A percentile compares a stretch with the other conserved stretches of the same genome.
Evolutionary conservation across 2,888 invertebrate species (phyloP).

Genomic region (Eueremaeus valkanovi): DNA sequence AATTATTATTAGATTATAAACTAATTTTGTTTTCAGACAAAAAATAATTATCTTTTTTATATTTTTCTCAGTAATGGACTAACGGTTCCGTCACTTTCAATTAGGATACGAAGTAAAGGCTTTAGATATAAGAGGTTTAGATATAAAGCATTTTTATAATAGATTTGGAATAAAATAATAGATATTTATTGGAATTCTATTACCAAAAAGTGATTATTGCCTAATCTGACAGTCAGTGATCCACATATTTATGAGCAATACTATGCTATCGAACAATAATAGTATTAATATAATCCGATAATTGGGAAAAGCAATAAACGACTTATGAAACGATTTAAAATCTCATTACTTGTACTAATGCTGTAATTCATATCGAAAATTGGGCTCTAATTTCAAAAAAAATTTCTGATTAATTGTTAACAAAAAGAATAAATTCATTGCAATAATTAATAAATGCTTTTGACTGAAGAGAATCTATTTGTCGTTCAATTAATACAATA

Average conservation of each 20-base stretch:
- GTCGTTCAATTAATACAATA: neutral
- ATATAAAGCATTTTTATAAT: neutral
- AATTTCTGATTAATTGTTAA: neutral
- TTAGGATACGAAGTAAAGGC: neutral
- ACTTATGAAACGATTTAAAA: constrained; percentile 5
- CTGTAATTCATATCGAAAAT: neutral
- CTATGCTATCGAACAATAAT: too few species aligned
- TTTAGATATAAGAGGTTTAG: neutral
- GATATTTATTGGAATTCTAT: neutral
- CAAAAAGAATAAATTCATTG: neutral
- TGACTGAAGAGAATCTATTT: neutral
- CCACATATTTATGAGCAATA: constrained; percentile 4
- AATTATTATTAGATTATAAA: neutral
- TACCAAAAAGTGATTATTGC: neutral
- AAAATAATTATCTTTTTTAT: too few species aligned
- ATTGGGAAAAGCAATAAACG: neutral
- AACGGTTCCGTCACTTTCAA: constrained; percentile 22
- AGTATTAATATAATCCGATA: neutral
- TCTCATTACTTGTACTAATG: neutral
- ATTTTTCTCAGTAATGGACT: too few species aligned
- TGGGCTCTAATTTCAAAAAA: neutral
- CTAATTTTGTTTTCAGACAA: constrained; percentile 2
- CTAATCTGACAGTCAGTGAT: constrained; percentile 21
- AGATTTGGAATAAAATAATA: neutral
- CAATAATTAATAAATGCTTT: constrained; percentile 7